A percentile compares a stretch with the other conserved stretches of the same genome.
Conservation (phyloP, 2,113 vertebrate species). For the Callorhinus ursinus region DNA sequence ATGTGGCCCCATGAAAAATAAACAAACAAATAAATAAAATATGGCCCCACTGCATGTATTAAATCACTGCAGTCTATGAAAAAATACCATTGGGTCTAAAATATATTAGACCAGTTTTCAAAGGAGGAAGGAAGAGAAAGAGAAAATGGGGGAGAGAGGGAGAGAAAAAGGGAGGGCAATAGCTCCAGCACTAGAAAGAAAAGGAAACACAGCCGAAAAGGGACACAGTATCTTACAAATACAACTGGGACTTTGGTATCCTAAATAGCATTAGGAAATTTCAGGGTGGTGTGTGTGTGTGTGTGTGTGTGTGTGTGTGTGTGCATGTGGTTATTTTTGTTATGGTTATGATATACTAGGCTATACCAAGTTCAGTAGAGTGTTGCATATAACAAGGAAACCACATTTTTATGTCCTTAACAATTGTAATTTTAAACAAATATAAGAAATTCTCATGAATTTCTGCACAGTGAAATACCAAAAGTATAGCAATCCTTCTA, state of each 20-base stretch:
- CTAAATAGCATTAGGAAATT: not conserved
- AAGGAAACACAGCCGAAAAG: not conserved
- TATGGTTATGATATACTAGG: slow-evolving; percentile 29
- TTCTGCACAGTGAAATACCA: not conserved
- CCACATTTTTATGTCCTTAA: slow-evolving; percentile 41
- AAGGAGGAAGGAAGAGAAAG: not conserved
- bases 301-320: not conserved
- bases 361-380: not conserved
- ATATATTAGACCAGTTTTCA: not conserved
- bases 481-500: not conserved
- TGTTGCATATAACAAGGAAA: slow-evolving; percentile 20
- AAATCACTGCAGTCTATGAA: not conserved
- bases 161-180: not conserved
- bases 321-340: not conserved
- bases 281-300: not conserved
- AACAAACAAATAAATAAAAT: not conserved
- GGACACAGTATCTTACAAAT: not conserved
- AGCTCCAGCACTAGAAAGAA: not conserved
- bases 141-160: not conserved
- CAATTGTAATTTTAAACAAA: slow-evolving; percentile 45
- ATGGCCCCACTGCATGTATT: not conserved
- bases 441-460: slow-evolving; percentile 1
- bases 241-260: not conserved
- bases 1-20: not conserved
- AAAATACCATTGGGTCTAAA: not conserved